Conservation (phyloP, 2,113 vertebrate species). For the Saccopteryx bilineata region DNA sequence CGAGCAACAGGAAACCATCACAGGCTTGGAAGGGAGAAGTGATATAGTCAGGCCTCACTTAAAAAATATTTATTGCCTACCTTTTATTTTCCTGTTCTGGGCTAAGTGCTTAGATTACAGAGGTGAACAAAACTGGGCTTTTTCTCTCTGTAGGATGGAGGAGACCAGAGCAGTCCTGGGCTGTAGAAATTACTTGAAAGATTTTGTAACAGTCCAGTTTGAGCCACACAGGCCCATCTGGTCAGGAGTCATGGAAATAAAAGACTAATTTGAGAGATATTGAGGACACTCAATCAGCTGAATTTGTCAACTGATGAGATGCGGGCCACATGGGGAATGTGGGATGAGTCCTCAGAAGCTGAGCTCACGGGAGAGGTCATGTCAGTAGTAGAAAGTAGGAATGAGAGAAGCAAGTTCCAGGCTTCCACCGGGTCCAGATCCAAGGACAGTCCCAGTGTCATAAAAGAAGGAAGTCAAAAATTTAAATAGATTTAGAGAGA, state of each 20-base stretch:
- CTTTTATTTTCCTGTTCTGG: background rate
- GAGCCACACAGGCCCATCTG: constrained; percentile 13
- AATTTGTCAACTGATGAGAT: constrained; percentile 55
- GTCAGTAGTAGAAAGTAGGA: background rate
- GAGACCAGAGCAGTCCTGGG: background rate
- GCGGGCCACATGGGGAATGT: background rate
- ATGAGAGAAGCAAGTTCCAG: background rate
- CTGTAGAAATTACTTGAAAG: background rate
- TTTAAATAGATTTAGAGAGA: background rate
- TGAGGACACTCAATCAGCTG: background rate
- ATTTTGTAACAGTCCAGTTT: background rate
- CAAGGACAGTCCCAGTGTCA: background rate
- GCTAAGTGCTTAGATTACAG: background rate
- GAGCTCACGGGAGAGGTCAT: background rate
- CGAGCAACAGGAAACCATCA: background rate
- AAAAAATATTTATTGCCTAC: background rate
- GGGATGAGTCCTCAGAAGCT: background rate
- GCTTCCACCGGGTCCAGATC: background rate
- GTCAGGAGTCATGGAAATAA: constrained; percentile 37
- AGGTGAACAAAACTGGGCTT: background rate
- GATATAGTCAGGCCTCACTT: background rate
- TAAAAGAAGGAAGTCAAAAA: background rate
- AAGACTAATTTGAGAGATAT: constrained; percentile 2
- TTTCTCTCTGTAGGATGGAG: background rate
- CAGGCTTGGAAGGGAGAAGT: background rate